Evolutionary conservation across 2,888 invertebrate genomes (phyloP).

Genomic region (Athetis lepigone): DNA sequence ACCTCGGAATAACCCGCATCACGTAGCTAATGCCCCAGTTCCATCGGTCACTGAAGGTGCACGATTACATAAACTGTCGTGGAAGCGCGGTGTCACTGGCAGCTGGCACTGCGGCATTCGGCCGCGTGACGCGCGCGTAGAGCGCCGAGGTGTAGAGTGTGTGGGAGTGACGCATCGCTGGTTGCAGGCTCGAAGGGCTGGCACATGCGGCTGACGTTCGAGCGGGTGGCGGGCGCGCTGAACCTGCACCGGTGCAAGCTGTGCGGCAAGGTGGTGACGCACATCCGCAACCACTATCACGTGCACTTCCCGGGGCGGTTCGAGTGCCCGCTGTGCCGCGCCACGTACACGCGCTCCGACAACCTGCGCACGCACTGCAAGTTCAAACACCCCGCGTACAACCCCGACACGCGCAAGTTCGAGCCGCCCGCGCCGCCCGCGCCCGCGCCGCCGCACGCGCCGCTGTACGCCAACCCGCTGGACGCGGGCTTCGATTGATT

Average conservation of each 20-base stretch:
- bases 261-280: conserved; percentile 98
- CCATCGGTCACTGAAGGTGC: conserved; percentile 59
- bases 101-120: conserved; percentile 72
- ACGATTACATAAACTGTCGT: conserved; percentile 32
- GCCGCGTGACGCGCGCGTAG: conserved; percentile 51
- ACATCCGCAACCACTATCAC: conserved; percentile 98
- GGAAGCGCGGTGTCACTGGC: conserved; percentile 45
- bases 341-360: conserved; percentile 97
- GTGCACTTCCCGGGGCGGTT: conserved; percentile 98
- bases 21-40: conserved; percentile 73
- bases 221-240: conserved; percentile 97
- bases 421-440: conserved; percentile 92
- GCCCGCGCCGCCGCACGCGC: conserved; percentile 86
- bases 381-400: conserved; percentile 97
- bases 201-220: conserved; percentile 98
- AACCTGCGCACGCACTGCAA: conserved; percentile 98
- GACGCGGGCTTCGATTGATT: conserved; percentile 90
- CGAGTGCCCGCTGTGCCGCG: conserved; percentile 97
- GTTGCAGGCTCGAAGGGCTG: conserved; percentile 98
- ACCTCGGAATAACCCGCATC: conserved; percentile 63
- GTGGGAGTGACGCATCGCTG: conserved; percentile 83
- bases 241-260: conserved; percentile 98
- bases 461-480: conserved; percentile 90
- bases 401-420: conserved; percentile 96
- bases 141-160: conserved; percentile 48